Evolutionary conservation across 2,113 vertebrate species (phyloP), one percentile per base, ranked within the genome.

Genomic region (Psammodynastes pulverulentus): DNA sequence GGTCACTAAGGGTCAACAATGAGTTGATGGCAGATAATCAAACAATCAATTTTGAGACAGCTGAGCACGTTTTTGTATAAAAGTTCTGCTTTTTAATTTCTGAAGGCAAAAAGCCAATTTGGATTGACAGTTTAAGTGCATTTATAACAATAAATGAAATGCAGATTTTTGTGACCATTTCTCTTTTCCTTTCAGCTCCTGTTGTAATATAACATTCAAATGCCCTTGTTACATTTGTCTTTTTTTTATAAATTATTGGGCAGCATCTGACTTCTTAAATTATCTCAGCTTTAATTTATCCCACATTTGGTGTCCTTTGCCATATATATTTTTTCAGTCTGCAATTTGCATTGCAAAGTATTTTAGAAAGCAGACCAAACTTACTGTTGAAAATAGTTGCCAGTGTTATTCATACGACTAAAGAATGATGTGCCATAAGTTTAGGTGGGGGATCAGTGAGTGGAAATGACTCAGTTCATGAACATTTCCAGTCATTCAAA

Each of bases 281-380:
- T 96, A 94, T 88, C 89, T 96, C 89, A 62, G 90, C 89, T 95
- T 95, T 95, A 95, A 96, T 97, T 95, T 96, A 94, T 95, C 96
- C 95, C 91, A 56, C 92, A 94, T 96, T 95, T 95, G 87, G 93
- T 95, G 86, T 93, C 93, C 92, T 89, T 86, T 86, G 88, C 92
- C 52, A 84, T 92, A 86, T 93, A 93, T 94, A 90, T 91, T 89
- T 94, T 95, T 0, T 9, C 85, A 97, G 93, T 91, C 94, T 93
- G 0, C 96, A 95, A 94, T 97, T 97, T 96, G 92, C 93, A 62
- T 96, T 94, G 49, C 93, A 92, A 58, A 95, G 46, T 89, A 94
- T 96, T 95, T 96, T 84, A 95, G n/a, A 95, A 95, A 95, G 93
- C 91, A 94, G 52, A 72, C n/a, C 19, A 10, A 13, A 49, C 94